Evolutionary conservation across 2,888 invertebrate species (phyloP).

Genomic region (Parapristionchus giblindavisi): DNA sequence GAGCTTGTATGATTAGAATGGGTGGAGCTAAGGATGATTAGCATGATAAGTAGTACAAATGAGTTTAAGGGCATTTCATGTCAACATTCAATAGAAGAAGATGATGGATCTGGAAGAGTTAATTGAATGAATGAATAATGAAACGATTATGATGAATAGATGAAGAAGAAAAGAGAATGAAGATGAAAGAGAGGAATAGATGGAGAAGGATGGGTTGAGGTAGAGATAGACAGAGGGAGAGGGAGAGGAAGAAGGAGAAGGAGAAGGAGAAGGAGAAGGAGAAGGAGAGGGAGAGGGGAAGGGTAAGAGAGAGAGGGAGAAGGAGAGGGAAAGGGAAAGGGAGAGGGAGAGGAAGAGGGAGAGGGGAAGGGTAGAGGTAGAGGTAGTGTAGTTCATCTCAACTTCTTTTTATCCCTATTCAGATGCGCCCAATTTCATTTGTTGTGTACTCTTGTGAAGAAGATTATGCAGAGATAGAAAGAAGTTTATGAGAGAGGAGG

Average conservation of each 20-base stretch:
- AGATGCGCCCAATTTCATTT: slow-evolving; percentile 4
- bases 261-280: slow-evolving; percentile 1
- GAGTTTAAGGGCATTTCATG: slow-evolving; percentile 29
- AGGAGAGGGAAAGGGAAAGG: background rate
- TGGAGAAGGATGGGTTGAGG: background rate
- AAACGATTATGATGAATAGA: background rate
- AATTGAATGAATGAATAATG: background rate
- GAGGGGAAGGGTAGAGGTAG: background rate
- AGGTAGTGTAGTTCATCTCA: background rate
- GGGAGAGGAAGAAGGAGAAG: background rate
- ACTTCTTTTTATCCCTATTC: background rate
- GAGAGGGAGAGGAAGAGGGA: background rate
- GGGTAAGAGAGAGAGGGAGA: background rate
- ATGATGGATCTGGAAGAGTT: slow-evolving; percentile 9
- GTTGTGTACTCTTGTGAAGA: background rate
- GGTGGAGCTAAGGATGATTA: slow-evolving; percentile 1
- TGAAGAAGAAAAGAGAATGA: background rate
- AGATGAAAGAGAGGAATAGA: background rate
- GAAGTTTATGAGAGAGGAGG: background rate
- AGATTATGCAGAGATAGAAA: too few relatives aligned
- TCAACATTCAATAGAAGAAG: background rate
- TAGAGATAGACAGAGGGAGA: background rate
- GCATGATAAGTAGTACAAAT: background rate
- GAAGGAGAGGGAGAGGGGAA: background rate
- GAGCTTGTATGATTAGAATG: background rate